Evolutionary conservation across 2,113 vertebrate genomes (phyloP).

Genomic region (Bubalus kerabau): DNA sequence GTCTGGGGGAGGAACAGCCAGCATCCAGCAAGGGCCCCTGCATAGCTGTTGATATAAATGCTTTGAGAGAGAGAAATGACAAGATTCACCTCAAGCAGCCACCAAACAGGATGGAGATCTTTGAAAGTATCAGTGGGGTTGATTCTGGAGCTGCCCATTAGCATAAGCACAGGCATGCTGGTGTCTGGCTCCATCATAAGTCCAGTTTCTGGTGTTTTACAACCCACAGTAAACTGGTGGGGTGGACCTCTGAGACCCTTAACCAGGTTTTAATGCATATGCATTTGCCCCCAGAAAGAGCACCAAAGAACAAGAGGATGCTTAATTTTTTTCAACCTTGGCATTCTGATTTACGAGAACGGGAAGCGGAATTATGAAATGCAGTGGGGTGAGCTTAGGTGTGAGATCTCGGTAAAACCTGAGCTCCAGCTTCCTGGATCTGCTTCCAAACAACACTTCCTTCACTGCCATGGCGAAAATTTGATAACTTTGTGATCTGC

Average conservation of each 20-base stretch:
- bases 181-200: neutral
- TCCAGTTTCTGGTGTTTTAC: slow-evolving; percentile 23
- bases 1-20: neutral
- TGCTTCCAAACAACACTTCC: neutral
- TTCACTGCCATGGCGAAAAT: neutral
- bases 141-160: neutral
- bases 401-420: neutral
- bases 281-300: neutral
- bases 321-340: neutral
- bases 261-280: neutral
- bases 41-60: neutral
- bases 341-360: neutral
- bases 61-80: slow-evolving; percentile 36
- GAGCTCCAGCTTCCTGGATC: neutral
- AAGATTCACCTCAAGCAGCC: slow-evolving; percentile 14
- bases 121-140: neutral
- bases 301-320: neutral
- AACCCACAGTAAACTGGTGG: neutral
- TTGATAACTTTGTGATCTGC: too few relatives aligned
- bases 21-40: neutral
- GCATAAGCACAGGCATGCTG: neutral
- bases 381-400: neutral
- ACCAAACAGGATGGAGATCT: neutral
- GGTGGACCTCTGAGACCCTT: neutral
- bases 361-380: neutral